Evolutionary conservation across 37 sponge, comb jelly and placozoan species (phyloP).

Genomic region (Halichondria panicea): DNA sequence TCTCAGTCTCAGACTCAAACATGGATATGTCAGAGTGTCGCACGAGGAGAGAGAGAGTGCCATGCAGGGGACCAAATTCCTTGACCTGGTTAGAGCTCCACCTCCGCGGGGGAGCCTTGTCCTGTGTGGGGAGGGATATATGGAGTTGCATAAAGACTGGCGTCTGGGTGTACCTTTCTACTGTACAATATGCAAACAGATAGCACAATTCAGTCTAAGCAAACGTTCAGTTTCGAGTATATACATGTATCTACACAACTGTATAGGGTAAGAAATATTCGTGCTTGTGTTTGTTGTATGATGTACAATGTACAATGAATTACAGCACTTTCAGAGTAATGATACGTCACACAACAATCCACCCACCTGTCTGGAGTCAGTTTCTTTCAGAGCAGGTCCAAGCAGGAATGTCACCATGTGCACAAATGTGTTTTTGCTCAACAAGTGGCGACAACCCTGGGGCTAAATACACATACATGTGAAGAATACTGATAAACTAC

Average conservation of each 20-base stretch:
- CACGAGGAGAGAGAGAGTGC: conserved; percentile 57
- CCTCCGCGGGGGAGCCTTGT: conserved; percentile 26
- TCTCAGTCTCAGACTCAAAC: conserved; percentile 50
- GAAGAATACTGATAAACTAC: too few relatives aligned
- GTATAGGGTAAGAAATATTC: too few relatives aligned
- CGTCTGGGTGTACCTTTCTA: not conserved
- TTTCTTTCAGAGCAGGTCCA: conserved; percentile 32
- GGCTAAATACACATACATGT: conserved; percentile 30
- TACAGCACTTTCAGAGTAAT: too few relatives aligned
- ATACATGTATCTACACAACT: too few relatives aligned
- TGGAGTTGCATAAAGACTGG: not conserved
- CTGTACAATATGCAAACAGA: too few relatives aligned
- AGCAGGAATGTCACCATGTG: conserved; percentile 48
- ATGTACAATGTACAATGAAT: too few relatives aligned
- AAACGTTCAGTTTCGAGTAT: too few relatives aligned
- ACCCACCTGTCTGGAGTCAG: conserved; percentile 22
- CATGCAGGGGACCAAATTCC: conserved; percentile 65
- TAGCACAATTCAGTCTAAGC: too few relatives aligned
- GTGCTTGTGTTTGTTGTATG: too few relatives aligned
- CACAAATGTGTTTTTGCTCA: conserved; percentile 62
- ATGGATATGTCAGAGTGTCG: conserved; percentile 61
- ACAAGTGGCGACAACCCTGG: conserved; percentile 42
- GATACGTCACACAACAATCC: not conserved
- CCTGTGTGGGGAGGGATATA: not conserved
- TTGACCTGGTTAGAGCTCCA: conserved; percentile 70